Evolutionary conservation across 2,888 invertebrate genomes (phyloP), one percentile per base, ranked within the genome.

Genomic region (Biston betularia): DNA sequence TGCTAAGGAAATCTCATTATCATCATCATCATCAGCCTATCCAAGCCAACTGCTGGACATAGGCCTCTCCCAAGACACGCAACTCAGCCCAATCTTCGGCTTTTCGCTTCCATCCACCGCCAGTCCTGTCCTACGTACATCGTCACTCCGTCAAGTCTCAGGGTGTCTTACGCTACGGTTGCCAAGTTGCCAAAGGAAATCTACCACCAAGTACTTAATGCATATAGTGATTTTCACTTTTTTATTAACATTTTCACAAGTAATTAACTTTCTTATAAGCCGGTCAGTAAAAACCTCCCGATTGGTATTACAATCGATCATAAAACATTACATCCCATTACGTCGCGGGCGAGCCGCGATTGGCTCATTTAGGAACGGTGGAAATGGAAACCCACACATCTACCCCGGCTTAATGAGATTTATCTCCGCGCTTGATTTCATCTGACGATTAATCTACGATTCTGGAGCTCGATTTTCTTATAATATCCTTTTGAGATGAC

Each of bases 391-490:
- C 79, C 78, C 77, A 79, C 79, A 79, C 75, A 66, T 34, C 80
- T 75, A 81, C 81, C 82, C 81, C 74, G 79, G 71, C 75, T 82
- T 89, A 89, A 89, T 89, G 87, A 89, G 86, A 89, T 70, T 85
- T 87, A 85, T 83, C 83, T 86, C 80, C 84, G 79, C 78, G 85
- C 81, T 84, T 84, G 85, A 85, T 88, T 87, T 79, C 81, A 74
- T 77, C 70, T 71, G 73, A 72, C 79, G 85, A 86, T 89, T 86
- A 85, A 75, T 77, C 70, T 83, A 76, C 77, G 78, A 83, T 88
- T 82, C 82, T 80, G 79, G 77, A 79, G 80, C 81, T 82, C 81
- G 83, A 87, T 87, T 86, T 85, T 86, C 84, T 82, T 84, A 79
- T 79, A 78, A 80, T 81, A 84, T 80, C 83, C 79, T 80, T 77